Conservation (phyloP, 1,140 invertebrate genomes). For the Eciton burchellii region DNA sequence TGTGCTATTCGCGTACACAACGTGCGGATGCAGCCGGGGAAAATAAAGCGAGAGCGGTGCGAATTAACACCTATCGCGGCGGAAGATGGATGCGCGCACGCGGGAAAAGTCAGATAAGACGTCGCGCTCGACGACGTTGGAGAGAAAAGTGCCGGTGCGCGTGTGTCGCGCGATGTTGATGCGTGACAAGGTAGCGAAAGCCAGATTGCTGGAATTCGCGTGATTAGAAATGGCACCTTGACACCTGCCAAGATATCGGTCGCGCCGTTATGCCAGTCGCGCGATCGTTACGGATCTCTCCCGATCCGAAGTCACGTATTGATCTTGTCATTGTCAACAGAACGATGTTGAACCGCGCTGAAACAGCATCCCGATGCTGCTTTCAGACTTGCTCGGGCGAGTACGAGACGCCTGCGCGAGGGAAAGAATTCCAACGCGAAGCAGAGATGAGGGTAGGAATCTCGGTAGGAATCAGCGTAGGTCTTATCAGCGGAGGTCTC, state of each 20-base stretch:
- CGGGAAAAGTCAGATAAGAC: conserved; percentile 29
- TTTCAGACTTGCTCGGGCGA: no score
- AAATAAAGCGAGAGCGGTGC: conserved; percentile 22
- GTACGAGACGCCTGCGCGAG: not conserved
- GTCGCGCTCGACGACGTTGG: not conserved
- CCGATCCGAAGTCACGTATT: no score
- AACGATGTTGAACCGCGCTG: no score
- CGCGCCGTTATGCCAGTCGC: no score
- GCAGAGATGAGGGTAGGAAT: not conserved
- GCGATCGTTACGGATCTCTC: no score
- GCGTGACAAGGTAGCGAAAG: not conserved
- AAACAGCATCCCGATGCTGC: no score
- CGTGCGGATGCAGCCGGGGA: not conserved
- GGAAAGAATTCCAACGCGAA: not conserved
- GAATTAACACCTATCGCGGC: conserved; percentile 7
- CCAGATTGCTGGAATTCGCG: not conserved
- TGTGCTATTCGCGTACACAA: not conserved
- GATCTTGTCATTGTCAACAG: no score
- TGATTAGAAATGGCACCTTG: no score
- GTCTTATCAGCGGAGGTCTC: conserved; percentile 65
- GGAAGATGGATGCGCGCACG: conserved; percentile 8
- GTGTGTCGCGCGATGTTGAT: no score
- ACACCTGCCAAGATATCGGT: no score
- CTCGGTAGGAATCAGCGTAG: conserved; percentile 6
- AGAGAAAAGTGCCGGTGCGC: conserved; percentile 13